Evolutionary conservation across 2,888 invertebrate species (phyloP), one percentile per base, ranked within the genome.

Genomic region (Gari tellinella): DNA sequence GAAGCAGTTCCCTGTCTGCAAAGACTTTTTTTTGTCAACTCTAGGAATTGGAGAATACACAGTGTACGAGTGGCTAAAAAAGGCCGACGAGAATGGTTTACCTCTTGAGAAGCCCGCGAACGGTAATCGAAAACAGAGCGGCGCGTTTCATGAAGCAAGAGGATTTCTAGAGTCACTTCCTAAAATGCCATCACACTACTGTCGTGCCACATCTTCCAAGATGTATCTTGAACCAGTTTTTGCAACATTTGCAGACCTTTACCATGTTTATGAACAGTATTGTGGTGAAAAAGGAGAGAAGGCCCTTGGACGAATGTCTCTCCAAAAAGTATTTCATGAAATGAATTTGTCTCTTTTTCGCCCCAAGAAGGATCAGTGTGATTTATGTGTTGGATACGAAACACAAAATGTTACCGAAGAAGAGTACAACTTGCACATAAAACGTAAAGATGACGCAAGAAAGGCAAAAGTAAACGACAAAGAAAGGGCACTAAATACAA

Each of bases 301-400:
- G 5, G 14, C 43, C 15, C 26, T 26, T 17, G 3, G n/a, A 26
- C 40, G 40, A 19, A 7, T 2, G 12, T 14, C 37, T 21, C 21
- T 52, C n/a, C 8, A 31, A 19, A 56, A 48, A 8, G n/a, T 64
- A 40, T 64, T 55, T 37, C 14, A 37, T 38, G 48, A 64, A 17
- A 37, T 55, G 56, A 64, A 64, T 37, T 31, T 70, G 15, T 26
- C 43, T 3, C 25, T 69, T 10, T 69, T 55, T 46, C 15, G 31
- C 12, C 69, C 74, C 1, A 49, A 61, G 21, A 69, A 74, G 37
- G 75, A 70, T 46, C 67, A 73, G 51, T 72, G 72, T 46, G 76
- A 76, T 52, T 10, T 72, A 5, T 72, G 76, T 48, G 48, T 38
- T 53, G 53, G 55, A 1, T 60, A 21, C 25, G 56, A 77, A 40